Evolutionary conservation across 2,797 vertebrate genomes (phyloP), one percentile per base, ranked within the genome.

Genomic region (Sebastes taczanowskii): DNA sequence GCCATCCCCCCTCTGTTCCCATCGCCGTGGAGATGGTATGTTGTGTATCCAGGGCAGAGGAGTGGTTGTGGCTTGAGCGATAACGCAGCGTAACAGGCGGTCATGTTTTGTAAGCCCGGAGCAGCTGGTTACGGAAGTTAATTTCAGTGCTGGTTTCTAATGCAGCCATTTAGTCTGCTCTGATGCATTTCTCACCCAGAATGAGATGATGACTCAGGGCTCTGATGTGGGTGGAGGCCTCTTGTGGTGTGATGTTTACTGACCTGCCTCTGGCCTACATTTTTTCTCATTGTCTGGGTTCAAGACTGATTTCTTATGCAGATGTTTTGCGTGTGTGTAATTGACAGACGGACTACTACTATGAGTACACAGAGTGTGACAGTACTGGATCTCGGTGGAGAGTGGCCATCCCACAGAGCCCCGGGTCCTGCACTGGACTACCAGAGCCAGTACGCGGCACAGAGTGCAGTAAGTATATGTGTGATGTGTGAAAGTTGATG

Each of bases 291-390:
- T 75, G 52, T 86, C 79, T 73, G 35, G 7, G 18, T 55, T 16
- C 1, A 13, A 81, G n/a, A 56, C 72, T 68, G 30, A 84, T 83
- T 83, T 77, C 61, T 85, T 49, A 79, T 77, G 55, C 70, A 75
- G 61, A 59, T 87, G 38, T 71, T 74, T 49, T 86, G 64, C 94
- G 88, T 86, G 29, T 86, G 88, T 96, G 71, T 95, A 56, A 92
- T 90, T 96, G 95, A 81, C 97, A 99, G 99, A 92, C 72, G 10
- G 97, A 99, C 92, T 99, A 97, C 93, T 98, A 99, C 95, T 99
- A 97, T 80, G 96, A 99, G 92, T 99, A 99, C 93, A 99, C 98
- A 0, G 98, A 99, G 83, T 99, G 99, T 73, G 98, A 99, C 93
- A 97, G 97, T 90, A 97, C 96, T 7, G 98, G 98, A 77, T 98